These are phyloP conservation scores for Neoascia interrupta DNA, from an alignment of 2,888 invertebrate genomes.

Conservation along the genomic window DNA sequence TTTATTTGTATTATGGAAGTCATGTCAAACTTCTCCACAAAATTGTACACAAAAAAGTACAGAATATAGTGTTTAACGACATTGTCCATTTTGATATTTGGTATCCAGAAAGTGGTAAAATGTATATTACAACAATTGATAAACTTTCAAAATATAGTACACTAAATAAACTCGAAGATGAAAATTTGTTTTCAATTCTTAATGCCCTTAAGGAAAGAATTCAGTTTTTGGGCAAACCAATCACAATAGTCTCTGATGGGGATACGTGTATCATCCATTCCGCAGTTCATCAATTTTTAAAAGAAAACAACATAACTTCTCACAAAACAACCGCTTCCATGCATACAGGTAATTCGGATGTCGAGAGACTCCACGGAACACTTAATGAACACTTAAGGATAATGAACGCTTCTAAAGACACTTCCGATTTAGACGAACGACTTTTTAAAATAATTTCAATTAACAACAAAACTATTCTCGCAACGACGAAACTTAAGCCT, in stretches of 20 bases:
- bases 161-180: neutral
- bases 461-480: slow-evolving; percentile 31
- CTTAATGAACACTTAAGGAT: slow-evolving; percentile 6
- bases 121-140: neutral
- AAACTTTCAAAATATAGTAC: neutral
- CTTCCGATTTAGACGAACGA: slow-evolving; percentile 29
- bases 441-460: slow-evolving; percentile 21
- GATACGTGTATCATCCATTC: neutral
- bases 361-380: neutral
- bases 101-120: neutral
- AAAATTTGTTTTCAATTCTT: slow-evolving; percentile 3
- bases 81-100: no score
- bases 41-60: slow-evolving; percentile 9
- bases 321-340: neutral
- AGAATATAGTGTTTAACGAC: neutral
- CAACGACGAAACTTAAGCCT: neutral
- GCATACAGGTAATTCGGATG: slow-evolving; percentile 2
- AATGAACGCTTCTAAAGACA: slow-evolving; percentile 1
- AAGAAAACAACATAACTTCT: neutral
- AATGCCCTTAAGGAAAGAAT: neutral
- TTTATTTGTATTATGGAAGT: neutral
- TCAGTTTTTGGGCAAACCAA: neutral
- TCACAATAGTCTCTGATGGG: neutral
- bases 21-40: neutral
- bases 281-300: slow-evolving; percentile 1